A percentile compares a stretch with the other conserved stretches of the same genome.
Evolutionary conservation across 2,797 vertebrate species (phyloP).

Genomic region (Tarsius wallacei): DNA sequence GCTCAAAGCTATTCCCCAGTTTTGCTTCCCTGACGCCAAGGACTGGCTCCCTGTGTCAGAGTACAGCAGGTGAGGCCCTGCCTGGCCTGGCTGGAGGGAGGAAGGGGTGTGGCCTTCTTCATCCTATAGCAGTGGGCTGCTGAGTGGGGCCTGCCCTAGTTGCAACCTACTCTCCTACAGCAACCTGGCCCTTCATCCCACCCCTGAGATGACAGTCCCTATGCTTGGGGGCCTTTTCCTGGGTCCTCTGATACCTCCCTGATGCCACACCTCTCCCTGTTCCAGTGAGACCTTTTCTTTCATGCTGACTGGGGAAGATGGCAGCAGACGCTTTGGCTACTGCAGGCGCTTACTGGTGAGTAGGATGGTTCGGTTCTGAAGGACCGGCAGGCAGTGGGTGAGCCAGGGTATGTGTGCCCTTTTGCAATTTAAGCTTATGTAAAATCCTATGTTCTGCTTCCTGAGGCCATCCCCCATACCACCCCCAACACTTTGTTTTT

Average conservation of each 20-base stretch:
- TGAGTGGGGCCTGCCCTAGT: not conserved
- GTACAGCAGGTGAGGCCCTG: constrained; percentile 94
- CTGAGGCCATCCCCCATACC: not conserved
- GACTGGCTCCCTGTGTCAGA: constrained; percentile 98
- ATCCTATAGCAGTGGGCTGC: not conserved
- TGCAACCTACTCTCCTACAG: not conserved
- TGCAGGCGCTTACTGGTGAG: constrained; percentile 98
- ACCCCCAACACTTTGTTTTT: not conserved
- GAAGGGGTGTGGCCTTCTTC: not conserved
- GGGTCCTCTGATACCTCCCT: constrained; percentile 42
- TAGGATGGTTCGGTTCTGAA: not conserved
- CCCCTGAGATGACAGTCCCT: not conserved
- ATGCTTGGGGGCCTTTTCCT: constrained; percentile 30
- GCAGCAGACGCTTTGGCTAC: constrained; percentile 98
- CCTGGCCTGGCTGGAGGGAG: not conserved
- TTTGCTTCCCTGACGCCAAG: constrained; percentile 99
- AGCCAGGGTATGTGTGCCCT: not conserved
- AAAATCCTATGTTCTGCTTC: not conserved
- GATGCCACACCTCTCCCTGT: constrained; percentile 81
- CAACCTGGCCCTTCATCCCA: not conserved
- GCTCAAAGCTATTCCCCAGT: constrained; percentile 99
- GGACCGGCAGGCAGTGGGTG: not conserved
- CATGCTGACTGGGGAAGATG: constrained; percentile 99
- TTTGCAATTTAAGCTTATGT: not conserved
- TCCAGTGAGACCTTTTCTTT: constrained; percentile 99